Base-by-base conservation (phyloP, 2,888 invertebrate genomes). In the Acholoe squamosa region DNA sequence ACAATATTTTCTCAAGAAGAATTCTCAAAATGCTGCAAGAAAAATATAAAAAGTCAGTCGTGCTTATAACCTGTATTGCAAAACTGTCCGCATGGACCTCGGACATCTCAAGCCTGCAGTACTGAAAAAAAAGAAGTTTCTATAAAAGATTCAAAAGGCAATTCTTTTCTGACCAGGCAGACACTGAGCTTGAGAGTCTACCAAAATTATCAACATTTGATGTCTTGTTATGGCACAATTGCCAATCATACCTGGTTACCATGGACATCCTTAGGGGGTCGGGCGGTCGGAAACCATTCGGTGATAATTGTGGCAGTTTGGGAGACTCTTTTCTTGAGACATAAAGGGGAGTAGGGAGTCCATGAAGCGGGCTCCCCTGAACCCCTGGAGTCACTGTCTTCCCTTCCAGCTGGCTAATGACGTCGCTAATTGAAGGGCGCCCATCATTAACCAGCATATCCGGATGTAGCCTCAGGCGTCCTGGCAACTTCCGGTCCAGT, bases 401-500 rank as follows among this genome's bases (percentile, higher is more conserved):
- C 76, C 25, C 31, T 31, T 76, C 28, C 80, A 80, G 43, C 34
- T 33, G 43, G 14, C 19, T 33, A 16, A 22, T 5, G 34, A 80
- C 80, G 34, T 80, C n/a, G 0, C 80, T 43, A 14, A 80, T 10
- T 3, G 80, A 80, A 16, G 80, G 80, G 0, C 43, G 33, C 80
- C 34, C 34, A 16, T 80, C 43, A 0, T 19, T 43, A 7, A 25
- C 0, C 16, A 80, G 19, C 80, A 80, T 80, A 33, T 80, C 80
- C 80, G 80, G 80, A 10, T n/a, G 1, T 5, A 34, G 22, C 19
- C 33, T 43, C 33, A 22, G 34, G 33, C 43, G 80, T 12, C 19
- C 80, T 16, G 43, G 80, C n/a, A 80, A 43, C 43, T 80, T 80
- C 80, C 80, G 80, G 76, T 76, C 76, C 25, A 31, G 3, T 16